These are phyloP conservation scores for Pristionchus pacificus DNA, from an alignment of 1,140 invertebrate genomes.

Conservation along the genomic window DNA sequence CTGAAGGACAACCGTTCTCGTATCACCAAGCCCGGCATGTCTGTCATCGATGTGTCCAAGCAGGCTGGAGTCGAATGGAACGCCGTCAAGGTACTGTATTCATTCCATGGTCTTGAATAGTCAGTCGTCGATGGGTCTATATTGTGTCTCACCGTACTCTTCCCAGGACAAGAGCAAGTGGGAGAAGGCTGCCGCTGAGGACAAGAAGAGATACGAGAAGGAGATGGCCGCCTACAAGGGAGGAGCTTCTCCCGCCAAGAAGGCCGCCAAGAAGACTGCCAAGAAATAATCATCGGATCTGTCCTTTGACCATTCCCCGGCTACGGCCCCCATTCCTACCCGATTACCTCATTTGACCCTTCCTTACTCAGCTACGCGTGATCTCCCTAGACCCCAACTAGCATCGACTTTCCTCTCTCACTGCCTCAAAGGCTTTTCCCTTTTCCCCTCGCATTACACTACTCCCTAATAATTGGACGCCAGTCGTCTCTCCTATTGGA, in stretches of 20 bases:
- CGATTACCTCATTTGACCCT: no score
- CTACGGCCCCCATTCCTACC: no score
- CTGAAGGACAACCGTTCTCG: slow-evolving; percentile 75
- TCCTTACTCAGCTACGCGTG: no score
- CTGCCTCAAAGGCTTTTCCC: no score
- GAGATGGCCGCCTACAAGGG: slow-evolving; percentile 49
- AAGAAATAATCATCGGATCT: no score
- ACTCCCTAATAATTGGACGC: no score
- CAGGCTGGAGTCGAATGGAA: slow-evolving; percentile 90
- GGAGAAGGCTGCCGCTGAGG: slow-evolving; percentile 57
- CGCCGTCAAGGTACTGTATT: slow-evolving; percentile 23
- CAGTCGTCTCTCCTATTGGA: no score
- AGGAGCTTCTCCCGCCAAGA: neutral
- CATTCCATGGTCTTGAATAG: neutral
- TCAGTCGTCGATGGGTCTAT: neutral
- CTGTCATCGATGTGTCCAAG: slow-evolving; percentile 84
- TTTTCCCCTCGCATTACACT: no score
- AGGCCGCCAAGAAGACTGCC: slow-evolving; percentile 4
- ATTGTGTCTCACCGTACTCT: neutral
- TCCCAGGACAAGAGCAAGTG: slow-evolving; percentile 43
- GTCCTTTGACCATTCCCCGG: no score
- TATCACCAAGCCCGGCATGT: slow-evolving; percentile 80
- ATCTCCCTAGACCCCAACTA: no score
- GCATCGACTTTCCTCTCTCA: no score
- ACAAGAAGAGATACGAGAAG: slow-evolving; percentile 59